Evolutionary conservation across 2,113 vertebrate species (phyloP).

Genomic region (Corythornis cristatus): DNA sequence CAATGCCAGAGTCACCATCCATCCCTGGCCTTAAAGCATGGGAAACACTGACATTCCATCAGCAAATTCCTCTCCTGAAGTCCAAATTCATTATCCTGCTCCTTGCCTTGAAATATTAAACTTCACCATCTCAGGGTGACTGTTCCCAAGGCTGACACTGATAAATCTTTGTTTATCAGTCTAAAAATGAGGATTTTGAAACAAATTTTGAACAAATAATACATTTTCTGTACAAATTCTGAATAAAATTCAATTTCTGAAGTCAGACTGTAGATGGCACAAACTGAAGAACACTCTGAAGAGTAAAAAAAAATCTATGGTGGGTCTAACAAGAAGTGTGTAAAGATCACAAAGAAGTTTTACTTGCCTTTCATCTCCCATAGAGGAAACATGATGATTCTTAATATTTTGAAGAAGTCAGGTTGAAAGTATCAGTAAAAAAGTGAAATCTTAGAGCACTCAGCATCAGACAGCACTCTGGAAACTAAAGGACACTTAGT

Average conservation of each 20-base stretch:
- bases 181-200: neutral
- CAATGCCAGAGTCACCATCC: neutral
- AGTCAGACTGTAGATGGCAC: neutral
- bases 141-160: neutral
- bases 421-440: neutral
- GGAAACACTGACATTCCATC: neutral
- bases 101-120: neutral
- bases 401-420: neutral
- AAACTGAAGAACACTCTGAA: neutral
- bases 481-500: neutral
- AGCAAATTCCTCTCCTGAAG: neutral
- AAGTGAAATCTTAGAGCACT: neutral
- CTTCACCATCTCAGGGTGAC: neutral
- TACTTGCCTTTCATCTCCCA: neutral
- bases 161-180: neutral
- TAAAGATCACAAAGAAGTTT: neutral
- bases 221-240: neutral
- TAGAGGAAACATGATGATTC: neutral
- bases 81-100: neutral
- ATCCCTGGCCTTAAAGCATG: neutral
- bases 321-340: neutral
- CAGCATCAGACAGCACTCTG: neutral
- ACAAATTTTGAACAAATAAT: neutral
- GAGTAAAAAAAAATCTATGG: neutral
- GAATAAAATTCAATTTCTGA: neutral